Base-by-base conservation (phyloP, 2,888 invertebrate genomes). In the Cataglyphis cursor region DNA sequence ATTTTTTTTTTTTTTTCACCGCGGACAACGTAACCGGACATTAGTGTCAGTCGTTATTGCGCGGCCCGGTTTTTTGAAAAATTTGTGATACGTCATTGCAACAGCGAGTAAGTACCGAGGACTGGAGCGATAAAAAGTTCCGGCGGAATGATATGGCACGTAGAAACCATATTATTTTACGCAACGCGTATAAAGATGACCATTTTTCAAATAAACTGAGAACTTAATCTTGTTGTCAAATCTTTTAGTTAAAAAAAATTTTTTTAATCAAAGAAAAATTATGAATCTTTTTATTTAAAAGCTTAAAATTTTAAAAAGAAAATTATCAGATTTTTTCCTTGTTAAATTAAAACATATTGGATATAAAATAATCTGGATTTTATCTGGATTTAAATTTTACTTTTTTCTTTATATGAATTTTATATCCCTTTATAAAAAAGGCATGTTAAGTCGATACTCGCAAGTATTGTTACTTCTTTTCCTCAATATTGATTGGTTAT, bases 41-140 rank as follows among this genome's bases (percentile, higher is more conserved):
- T 66, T 62, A 62, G 21, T 75, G 62, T 44, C 31, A 57, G 28
- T 24, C 66, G 54, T 76, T 66, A 48, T 82, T 74, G 64, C 59
- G 65, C 31, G 41, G 41, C 41, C 44, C 44, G 48, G 54, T 65
- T 65, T 75, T 76, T 44, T 76, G 74, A 75, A 82, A 82, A 82
- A 82, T 75, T 76, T 75, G 31, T 59, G 74, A 44, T 31, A 75
- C 44, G 35, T 54, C 59, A 59, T 44, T 38, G 31, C 24, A 28
- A 66, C 57, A 41, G 57, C 28, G 28, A 75, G 18, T 65, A 75
- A 54, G 54, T 66, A 65, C 24, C 15, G 35, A 9, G 41, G 2
- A 65, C 51, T 65, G 65, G 51, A 12, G 41, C 54, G 54, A 66
- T 66, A 66, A 57, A 66, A 66, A 28, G 41, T 76, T 57, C 41